phyloP scores from a whole-genome alignment of 2,113 vertebrate genomes.

The Cyprinodon variegatus region DNA sequence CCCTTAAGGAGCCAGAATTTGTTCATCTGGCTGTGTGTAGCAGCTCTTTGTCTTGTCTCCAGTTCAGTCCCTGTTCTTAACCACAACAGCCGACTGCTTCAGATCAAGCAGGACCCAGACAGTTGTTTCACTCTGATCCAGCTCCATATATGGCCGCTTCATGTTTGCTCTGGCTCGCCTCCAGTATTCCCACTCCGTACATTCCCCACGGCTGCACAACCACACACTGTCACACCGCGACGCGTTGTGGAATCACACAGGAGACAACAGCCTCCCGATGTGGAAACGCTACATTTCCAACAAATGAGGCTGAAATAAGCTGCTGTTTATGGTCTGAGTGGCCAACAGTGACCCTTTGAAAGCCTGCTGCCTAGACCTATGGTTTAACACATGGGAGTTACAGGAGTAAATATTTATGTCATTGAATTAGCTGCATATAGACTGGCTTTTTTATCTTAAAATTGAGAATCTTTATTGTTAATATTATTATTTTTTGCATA shows the following conservation, averaged over 20 bases:
- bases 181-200: constrained; percentile 65
- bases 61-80: background rate
- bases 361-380: background rate
- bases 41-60: background rate
- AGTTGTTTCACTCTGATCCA: constrained; percentile 73
- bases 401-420: no score
- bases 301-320: constrained; percentile 46
- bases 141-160: constrained; percentile 81
- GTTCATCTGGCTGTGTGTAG: background rate
- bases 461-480: no score
- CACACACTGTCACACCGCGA: constrained; percentile 37
- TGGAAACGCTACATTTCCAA: constrained; percentile 57
- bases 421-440: no score
- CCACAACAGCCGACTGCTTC: constrained; percentile 1
- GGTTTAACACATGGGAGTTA: no score
- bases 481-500: no score
- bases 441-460: no score
- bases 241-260: constrained; percentile 51
- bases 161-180: constrained; percentile 79
- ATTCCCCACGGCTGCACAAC: constrained; percentile 21
- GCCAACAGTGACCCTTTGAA: background rate
- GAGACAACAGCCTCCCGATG: constrained; percentile 32
- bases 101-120: constrained; percentile 64
- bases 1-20: background rate
- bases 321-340: background rate